phyloP scores from a whole-genome alignment of 2,888 invertebrate genomes.

The Pecten maximus region DNA sequence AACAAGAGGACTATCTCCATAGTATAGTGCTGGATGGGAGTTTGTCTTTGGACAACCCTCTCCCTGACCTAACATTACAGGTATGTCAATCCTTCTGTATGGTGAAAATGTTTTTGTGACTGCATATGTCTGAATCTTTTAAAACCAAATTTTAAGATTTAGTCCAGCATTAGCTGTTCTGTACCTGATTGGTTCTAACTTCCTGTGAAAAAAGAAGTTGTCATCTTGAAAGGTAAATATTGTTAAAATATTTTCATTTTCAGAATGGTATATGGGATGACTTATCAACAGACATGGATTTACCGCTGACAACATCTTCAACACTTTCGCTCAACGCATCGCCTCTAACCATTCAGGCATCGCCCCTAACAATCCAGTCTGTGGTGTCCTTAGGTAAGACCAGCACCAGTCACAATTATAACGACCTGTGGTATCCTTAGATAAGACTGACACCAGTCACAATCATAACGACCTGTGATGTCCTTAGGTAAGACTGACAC shows the following conservation, averaged over 20 bases:
- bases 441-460: not conserved
- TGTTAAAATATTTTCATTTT: slow-evolving; percentile 40
- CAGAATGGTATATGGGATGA: slow-evolving; percentile 73
- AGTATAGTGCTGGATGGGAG: slow-evolving; percentile 44
- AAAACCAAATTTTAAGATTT: too few relatives aligned
- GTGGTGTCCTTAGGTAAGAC: slow-evolving; percentile 51
- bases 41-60: slow-evolving; percentile 52
- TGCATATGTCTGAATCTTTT: too few relatives aligned
- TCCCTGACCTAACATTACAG: slow-evolving; percentile 57
- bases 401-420: too few relatives aligned
- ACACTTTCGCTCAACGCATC: slow-evolving; percentile 46
- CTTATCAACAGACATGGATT: slow-evolving; percentile 62
- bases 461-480: not conserved
- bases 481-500: not conserved
- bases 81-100: too few relatives aligned
- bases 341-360: slow-evolving; percentile 49
- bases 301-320: slow-evolving; percentile 48
- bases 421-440: not conserved
- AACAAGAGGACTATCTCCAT: slow-evolving; percentile 31
- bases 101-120: too few relatives aligned
- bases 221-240: not conserved
- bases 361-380: slow-evolving; percentile 44
- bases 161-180: too few relatives aligned
- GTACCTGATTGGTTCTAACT: too few relatives aligned
- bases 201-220: too few relatives aligned